These are phyloP conservation scores for Trichacis sp. DNA, from an alignment of 2,888 invertebrate genomes.

Conservation along the genomic window DNA sequence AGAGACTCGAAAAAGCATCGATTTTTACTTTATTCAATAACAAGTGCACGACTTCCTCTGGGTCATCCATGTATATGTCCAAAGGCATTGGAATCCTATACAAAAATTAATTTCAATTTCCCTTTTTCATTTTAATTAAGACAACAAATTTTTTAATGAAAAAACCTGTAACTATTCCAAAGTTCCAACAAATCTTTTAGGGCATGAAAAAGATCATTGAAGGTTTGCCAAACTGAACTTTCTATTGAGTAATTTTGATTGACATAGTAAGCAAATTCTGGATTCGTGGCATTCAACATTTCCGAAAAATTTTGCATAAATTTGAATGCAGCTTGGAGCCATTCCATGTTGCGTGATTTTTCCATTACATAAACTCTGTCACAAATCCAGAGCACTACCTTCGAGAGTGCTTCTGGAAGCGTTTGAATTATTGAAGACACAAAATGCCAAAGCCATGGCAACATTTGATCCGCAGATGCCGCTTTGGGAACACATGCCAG, in stretches of 20 bases:
- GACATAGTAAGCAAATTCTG: slow-evolving; percentile 42
- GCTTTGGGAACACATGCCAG: slow-evolving; percentile 52
- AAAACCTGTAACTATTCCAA: slow-evolving; percentile 53
- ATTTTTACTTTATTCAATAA: slow-evolving; percentile 53
- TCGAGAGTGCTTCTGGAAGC: slow-evolving; percentile 52
- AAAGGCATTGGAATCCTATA: slow-evolving; percentile 52
- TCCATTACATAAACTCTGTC: slow-evolving; percentile 55
- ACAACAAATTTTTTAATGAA: slow-evolving; percentile 3
- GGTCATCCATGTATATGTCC: slow-evolving; percentile 50
- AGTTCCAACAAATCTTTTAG: slow-evolving; percentile 57
- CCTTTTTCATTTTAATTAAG: no score
- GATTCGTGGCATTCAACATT: slow-evolving; percentile 54
- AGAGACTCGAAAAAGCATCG: slow-evolving; percentile 58
- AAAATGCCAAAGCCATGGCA: slow-evolving; percentile 62
- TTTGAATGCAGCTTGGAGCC: slow-evolving; percentile 59
- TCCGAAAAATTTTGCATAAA: slow-evolving; percentile 64
- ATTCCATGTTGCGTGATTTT: slow-evolving; percentile 45
- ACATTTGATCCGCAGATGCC: slow-evolving; percentile 43
- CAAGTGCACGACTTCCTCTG: slow-evolving; percentile 51
- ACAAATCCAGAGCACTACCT: slow-evolving; percentile 57
- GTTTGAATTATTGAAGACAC: slow-evolving; percentile 56
- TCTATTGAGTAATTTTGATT: slow-evolving; percentile 50
- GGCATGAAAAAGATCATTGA: slow-evolving; percentile 52
- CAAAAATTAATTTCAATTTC: no score
- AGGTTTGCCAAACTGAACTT: slow-evolving; percentile 52